Conservation (phyloP, 2,113 vertebrate genomes). For the Tragelaphus imberbis region DNA sequence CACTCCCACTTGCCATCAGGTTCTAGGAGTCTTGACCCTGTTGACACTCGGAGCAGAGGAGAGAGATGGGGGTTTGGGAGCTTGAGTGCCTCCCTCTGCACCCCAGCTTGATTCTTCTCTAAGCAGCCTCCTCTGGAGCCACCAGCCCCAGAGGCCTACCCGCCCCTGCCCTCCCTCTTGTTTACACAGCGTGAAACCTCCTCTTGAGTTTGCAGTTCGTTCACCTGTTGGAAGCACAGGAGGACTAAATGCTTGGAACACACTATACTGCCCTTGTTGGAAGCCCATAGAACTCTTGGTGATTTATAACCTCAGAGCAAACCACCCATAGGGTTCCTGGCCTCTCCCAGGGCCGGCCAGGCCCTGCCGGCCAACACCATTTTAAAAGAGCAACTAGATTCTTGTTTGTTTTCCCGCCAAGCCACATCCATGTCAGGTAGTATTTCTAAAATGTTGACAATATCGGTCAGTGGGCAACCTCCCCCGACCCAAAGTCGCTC, state of each 20-base stretch:
- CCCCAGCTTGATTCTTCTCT: background rate
- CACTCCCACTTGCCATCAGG: background rate
- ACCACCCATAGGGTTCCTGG: background rate
- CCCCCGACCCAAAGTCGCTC: background rate
- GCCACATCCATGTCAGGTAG: background rate
- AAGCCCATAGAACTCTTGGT: conserved; percentile 29
- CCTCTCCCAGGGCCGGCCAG: background rate
- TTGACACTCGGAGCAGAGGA: too few relatives aligned
- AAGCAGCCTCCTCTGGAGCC: background rate
- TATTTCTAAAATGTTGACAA: background rate
- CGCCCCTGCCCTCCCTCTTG: background rate
- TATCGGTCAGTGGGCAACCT: background rate
- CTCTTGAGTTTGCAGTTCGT: background rate
- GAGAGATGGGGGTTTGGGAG: rapidly evolving
- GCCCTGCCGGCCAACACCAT: background rate
- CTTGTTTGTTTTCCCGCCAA: background rate
- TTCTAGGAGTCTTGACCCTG: background rate
- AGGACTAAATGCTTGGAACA: background rate
- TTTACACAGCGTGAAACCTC: background rate
- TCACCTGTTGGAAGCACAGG: background rate
- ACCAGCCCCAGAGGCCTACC: background rate
- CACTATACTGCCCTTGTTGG: conserved; percentile 6
- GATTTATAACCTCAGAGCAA: background rate
- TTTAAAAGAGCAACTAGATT: background rate
- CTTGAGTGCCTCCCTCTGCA: background rate